phyloP scores from a whole-genome alignment of 2,797 vertebrate genomes.

The Halcyon smyrnensis region DNA sequence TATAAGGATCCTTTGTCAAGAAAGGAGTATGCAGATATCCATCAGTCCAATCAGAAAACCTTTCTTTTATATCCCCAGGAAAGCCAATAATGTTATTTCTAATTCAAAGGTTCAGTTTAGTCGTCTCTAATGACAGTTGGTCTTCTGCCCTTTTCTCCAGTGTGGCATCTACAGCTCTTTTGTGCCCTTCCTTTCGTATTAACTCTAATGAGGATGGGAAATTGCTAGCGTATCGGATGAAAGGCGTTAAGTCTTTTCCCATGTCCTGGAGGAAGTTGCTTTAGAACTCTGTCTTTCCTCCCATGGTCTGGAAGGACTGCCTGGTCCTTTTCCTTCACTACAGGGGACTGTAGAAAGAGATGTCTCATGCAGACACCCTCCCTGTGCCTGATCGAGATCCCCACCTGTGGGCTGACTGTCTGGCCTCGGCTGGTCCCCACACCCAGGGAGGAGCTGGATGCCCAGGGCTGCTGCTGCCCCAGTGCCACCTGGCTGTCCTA shows the following conservation, averaged over 20 bases:
- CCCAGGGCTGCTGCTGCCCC: neutral
- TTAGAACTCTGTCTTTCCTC: neutral
- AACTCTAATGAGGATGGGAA: neutral
- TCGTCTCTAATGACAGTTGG: neutral
- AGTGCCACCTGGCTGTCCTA: neutral
- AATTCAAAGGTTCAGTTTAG: neutral
- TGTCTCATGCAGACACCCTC: neutral
- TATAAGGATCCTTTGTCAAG: neutral
- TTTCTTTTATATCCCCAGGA: neutral
- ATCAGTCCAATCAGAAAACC: neutral
- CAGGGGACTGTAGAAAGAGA: neutral
- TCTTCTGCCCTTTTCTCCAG: neutral
- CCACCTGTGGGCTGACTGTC: fast-evolving
- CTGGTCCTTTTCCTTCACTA: neutral
- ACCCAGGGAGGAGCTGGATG: neutral
- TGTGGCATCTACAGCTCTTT: neutral
- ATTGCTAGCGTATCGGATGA: neutral
- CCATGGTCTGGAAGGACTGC: neutral
- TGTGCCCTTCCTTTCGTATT: neutral
- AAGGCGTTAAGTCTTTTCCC: neutral
- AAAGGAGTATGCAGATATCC: neutral
- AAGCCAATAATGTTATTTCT: neutral
- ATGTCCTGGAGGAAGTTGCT: neutral
- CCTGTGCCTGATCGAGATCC: fast-evolving
- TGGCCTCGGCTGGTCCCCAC: fast-evolving